These are phyloP conservation scores for Silurus lanzhouensis DNA, from an alignment of 2,797 vertebrate genomes.

Conservation along the genomic window DNA sequence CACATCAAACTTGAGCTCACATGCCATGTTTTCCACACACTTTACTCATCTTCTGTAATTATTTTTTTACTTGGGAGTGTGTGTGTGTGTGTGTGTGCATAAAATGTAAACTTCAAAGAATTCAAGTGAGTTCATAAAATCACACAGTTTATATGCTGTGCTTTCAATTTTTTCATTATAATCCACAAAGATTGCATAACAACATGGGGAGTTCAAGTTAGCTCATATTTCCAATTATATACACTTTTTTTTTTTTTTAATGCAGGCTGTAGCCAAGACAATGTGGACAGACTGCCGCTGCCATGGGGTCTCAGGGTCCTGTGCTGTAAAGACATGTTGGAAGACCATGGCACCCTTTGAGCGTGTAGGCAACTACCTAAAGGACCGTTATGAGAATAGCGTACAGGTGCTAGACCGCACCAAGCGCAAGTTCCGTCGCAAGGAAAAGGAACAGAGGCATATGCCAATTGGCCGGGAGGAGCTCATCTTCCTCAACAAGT, in stretches of 20 bases:
- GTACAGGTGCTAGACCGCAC: conserved; percentile 83
- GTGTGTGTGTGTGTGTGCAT: neutral
- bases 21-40: too few relatives aligned
- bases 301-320: conserved; percentile 95
- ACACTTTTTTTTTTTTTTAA: neutral
- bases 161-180: neutral
- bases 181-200: neutral
- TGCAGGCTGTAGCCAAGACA: conserved; percentile 85
- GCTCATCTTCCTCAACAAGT: conserved; percentile 89
- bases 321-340: conserved; percentile 97
- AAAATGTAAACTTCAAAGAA: neutral
- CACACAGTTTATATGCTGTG: neutral
- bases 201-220: neutral
- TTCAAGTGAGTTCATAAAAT: neutral
- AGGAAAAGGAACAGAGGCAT: conserved; percentile 79
- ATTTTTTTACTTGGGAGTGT: neutral
- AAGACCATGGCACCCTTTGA: conserved; percentile 89
- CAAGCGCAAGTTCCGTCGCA: conserved; percentile 80
- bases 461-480: conserved; percentile 77
- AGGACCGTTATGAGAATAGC: conserved; percentile 91
- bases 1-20: too few relatives aligned
- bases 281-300: conserved; percentile 95
- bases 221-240: neutral
- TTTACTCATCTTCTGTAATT: neutral
- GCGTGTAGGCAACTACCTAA: conserved; percentile 86